phyloP scores from a whole-genome alignment of 2,888 invertebrate genomes.

The Tetranychus truncatus region DNA sequence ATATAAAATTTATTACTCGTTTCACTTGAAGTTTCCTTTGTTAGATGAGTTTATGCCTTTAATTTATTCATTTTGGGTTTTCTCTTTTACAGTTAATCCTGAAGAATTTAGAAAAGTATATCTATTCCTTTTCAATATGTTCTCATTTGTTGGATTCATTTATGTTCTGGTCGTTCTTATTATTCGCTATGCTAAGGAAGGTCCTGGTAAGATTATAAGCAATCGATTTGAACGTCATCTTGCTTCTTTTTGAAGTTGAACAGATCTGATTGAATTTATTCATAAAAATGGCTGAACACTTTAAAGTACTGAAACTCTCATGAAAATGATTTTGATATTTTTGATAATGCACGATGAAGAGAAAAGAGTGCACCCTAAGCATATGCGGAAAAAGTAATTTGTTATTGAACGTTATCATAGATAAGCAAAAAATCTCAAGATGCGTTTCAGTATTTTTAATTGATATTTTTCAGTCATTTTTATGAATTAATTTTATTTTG shows the following conservation, averaged over 20 bases:
- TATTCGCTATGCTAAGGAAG: constrained; percentile 55
- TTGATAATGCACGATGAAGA: too few relatives aligned
- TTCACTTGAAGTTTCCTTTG: not conserved
- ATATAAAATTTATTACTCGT: too few relatives aligned
- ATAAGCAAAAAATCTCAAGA: too few relatives aligned
- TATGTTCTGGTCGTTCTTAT: constrained; percentile 51
- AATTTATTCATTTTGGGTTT: not conserved
- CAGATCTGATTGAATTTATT: too few relatives aligned
- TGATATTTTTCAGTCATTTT: too few relatives aligned
- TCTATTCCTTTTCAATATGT: constrained; percentile 66
- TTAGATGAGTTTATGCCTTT: not conserved
- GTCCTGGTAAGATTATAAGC: constrained; percentile 38
- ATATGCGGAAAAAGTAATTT: too few relatives aligned
- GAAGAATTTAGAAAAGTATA: constrained; percentile 36
- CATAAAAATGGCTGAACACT: not conserved
- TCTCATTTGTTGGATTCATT: constrained; percentile 66
- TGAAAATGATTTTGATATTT: too few relatives aligned
- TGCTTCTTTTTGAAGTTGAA: not conserved
- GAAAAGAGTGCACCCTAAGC: too few relatives aligned
- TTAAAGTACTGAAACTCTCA: not conserved
- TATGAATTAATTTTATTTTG: too few relatives aligned
- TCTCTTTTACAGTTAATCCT: not conserved
- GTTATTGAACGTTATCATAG: too few relatives aligned
- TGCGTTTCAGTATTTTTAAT: too few relatives aligned
- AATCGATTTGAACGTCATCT: not conserved